phyloP scores from a whole-genome alignment of 2,797 vertebrate genomes.

The Ctenopoma kingsleyae region DNA sequence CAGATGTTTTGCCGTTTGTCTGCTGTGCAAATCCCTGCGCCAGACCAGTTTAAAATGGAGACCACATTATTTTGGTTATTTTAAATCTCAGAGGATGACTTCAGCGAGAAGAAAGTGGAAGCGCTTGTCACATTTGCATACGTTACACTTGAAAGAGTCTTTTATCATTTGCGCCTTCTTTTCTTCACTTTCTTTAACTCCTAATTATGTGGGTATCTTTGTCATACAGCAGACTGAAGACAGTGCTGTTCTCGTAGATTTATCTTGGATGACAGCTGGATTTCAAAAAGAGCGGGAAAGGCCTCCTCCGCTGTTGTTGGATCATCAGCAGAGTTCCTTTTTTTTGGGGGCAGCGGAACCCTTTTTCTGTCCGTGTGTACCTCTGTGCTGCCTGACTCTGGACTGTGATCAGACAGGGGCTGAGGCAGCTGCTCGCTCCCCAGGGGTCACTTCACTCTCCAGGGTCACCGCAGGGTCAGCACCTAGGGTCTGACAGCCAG shows the following conservation, averaged over 20 bases:
- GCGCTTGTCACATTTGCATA: conserved; percentile 22
- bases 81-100: background rate
- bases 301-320: conserved; percentile 43
- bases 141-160: conserved; percentile 30
- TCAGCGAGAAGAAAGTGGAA: conserved; percentile 17
- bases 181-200: conserved; percentile 1
- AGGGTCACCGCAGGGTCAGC: conserved; percentile 49
- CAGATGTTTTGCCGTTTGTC: conserved; percentile 64
- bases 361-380: conserved; percentile 6
- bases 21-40: conserved; percentile 25
- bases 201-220: background rate
- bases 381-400: conserved; percentile 11
- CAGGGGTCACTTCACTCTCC: conserved; percentile 43
- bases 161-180: conserved; percentile 21
- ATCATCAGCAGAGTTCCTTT: conserved; percentile 14
- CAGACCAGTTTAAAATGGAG: conserved; percentile 61
- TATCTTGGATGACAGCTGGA: background rate
- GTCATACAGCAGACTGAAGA: background rate
- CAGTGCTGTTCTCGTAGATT: background rate
- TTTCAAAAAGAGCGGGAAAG: conserved; percentile 57
- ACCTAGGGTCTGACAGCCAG: conserved; percentile 36
- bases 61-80: conserved; percentile 8
- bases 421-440: conserved; percentile 62
- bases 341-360: conserved; percentile 37
- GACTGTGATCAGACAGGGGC: conserved; percentile 28